Percentiles rank a stretch among this genome's conserved stretches.
These are phyloP conservation scores for Maconellicoccus hirsutus DNA, from an alignment of 1,140 invertebrate genomes.

Conservation along the genomic window DNA sequence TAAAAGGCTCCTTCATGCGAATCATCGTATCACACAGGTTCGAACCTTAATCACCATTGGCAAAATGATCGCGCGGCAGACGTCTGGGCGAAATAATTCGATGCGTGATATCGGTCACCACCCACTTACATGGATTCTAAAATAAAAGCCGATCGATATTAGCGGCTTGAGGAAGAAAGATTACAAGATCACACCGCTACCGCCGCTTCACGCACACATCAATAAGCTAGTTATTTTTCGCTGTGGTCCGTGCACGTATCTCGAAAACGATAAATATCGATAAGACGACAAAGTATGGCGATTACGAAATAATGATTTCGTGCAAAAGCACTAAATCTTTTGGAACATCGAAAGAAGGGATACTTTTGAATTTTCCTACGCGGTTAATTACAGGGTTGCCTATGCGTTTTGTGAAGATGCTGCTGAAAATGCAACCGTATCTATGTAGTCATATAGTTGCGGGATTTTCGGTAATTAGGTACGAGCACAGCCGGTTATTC, in stretches of 20 bases:
- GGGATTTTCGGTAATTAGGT: background rate
- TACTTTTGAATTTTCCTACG: too few relatives aligned
- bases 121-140: background rate
- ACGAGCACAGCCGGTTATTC: background rate
- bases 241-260: background rate
- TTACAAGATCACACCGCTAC: background rate
- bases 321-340: slow-evolving; percentile 4
- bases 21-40: background rate
- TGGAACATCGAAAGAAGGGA: background rate
- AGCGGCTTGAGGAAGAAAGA: background rate
- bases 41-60: slow-evolving; percentile 1
- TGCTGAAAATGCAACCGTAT: too few relatives aligned
- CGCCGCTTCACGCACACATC: background rate
- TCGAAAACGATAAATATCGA: too few relatives aligned
- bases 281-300: background rate
- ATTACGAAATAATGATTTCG: background rate
- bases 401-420: too few relatives aligned
- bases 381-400: background rate
- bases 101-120: slow-evolving; percentile 20
- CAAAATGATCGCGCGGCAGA: background rate
- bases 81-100: slow-evolving; percentile 11
- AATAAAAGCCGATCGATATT: slow-evolving; percentile 13
- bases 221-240: background rate
- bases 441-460: too few relatives aligned
- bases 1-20: too few relatives aligned